Evolutionary conservation across 2,797 vertebrate genomes (phyloP), one percentile per base, ranked within the genome.

Genomic region (Poeciliopsis infans): DNA sequence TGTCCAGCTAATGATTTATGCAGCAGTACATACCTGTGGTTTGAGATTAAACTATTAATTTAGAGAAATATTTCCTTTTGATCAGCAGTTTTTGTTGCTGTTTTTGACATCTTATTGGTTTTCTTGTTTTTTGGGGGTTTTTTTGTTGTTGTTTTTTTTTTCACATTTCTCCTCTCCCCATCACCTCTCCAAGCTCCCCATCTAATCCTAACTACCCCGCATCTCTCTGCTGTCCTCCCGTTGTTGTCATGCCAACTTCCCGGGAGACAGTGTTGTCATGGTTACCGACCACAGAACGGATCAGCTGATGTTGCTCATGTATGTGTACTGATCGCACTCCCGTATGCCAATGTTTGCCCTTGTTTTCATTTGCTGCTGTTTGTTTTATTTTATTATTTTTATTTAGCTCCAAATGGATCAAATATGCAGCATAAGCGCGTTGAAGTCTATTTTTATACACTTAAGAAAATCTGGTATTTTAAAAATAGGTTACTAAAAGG

Each of bases 251-350:
- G 92, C 95, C 96, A 96, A 94, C 94, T 92, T 96, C 96, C 96
- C 96, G 77, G 87, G 96, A 97, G 97, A 94, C 91, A 83, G 83
- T 10, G 97, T 99, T 97, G 96, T 97, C 97, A 98, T 99, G 97
- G 97, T 89, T 94, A 98, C 93, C 3, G 85, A 82, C 90, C 75
- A 94, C 93, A 94, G 96, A 93, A 93, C 87, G 91, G 92, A 96
- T 97, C 97, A 97, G 97, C 97, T 97, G 97, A 95, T 94, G 85
- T 91, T 28, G 84, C 93, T 93, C 84, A 86, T 90, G 93, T 93
- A 93, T 94, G 91, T 95, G 86, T 88, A 87, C 89, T 89, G 81
- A 93, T 86, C 83, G 78, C 36, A 85, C 86, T 85, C 84, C 85
- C 91, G 84, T 61, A 78, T 87, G 85, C 86, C 45, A 0, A 0